Evolutionary conservation across 2,888 invertebrate genomes (phyloP).

Genomic region (Dryocosmus kuriphilus): DNA sequence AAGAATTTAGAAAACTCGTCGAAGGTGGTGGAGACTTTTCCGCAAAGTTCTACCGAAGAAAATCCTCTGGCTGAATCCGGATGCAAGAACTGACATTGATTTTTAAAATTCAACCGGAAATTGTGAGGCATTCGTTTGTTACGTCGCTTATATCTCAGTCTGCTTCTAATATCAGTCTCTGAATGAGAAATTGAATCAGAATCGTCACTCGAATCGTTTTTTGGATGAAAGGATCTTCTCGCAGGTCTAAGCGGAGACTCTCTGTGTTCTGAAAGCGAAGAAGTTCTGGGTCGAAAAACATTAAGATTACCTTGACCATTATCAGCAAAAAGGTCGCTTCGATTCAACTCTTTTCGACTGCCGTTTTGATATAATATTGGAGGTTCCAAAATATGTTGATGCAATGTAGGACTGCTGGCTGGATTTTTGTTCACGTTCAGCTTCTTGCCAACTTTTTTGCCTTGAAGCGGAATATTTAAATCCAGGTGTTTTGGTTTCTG

Average conservation of each 20-base stretch:
- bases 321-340: conserved; percentile 62
- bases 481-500: conserved; percentile 70
- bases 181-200: conserved; percentile 79
- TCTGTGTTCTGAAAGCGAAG: conserved; percentile 72
- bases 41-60: conserved; percentile 69
- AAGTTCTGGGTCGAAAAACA: conserved; percentile 71
- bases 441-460: conserved; percentile 53
- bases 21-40: conserved; percentile 80
- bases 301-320: conserved; percentile 60
- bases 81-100: conserved; percentile 71
- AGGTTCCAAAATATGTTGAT: conserved; percentile 72
- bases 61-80: conserved; percentile 70
- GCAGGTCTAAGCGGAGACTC: conserved; percentile 68
- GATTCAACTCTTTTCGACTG: conserved; percentile 59
- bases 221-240: conserved; percentile 72
- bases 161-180: conserved; percentile 80
- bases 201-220: conserved; percentile 74
- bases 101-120: conserved; percentile 77
- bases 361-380: conserved; percentile 73
- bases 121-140: conserved; percentile 73
- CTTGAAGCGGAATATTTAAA: conserved; percentile 64
- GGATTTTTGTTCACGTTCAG: conserved; percentile 61
- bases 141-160: conserved; percentile 69
- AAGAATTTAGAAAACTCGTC: conserved; percentile 79
- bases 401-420: conserved; percentile 61